Evolutionary conservation across 2,797 vertebrate genomes (phyloP).

Genomic region (Pelodytes ibericus): DNA sequence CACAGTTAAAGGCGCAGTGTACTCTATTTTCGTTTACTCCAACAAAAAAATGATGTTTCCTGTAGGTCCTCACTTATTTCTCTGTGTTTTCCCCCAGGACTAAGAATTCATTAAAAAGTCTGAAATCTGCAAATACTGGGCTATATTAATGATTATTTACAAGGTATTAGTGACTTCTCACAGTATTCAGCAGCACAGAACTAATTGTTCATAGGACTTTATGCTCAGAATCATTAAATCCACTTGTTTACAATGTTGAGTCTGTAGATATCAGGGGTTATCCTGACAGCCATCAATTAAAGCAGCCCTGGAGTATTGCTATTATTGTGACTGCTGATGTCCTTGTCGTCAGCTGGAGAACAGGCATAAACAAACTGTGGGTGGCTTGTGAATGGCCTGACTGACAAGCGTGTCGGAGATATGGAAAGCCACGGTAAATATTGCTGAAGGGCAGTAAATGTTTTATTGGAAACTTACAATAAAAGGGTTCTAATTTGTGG

Average conservation of each 20-base stretch:
- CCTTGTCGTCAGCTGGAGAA: constrained; percentile 64
- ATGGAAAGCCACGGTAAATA: not conserved
- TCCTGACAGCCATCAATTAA: constrained; percentile 12
- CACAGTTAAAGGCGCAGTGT: no score
- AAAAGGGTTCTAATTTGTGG: constrained; percentile 5
- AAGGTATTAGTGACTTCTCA: no score
- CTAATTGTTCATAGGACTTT: not conserved
- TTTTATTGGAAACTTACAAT: constrained; percentile 38
- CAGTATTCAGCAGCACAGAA: not conserved
- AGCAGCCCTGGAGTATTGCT: constrained; percentile 64
- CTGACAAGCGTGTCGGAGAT: constrained; percentile 53
- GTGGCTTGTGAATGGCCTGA: constrained; percentile 66
- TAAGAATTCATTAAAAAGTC: no score
- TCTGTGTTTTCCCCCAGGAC: no score
- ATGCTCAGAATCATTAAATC: not conserved
- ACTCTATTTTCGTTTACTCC: no score
- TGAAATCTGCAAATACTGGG: no score
- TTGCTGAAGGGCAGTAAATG: constrained; percentile 23
- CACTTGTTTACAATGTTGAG: not conserved
- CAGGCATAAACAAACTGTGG: constrained; percentile 66
- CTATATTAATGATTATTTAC: no score
- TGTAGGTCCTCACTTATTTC: no score
- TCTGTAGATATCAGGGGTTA: not conserved
- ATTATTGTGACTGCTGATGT: constrained; percentile 59
- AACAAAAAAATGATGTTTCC: no score